Base-by-base conservation (phyloP, 2,113 vertebrate genomes). In the Gymnocephalus cernua region DNA sequence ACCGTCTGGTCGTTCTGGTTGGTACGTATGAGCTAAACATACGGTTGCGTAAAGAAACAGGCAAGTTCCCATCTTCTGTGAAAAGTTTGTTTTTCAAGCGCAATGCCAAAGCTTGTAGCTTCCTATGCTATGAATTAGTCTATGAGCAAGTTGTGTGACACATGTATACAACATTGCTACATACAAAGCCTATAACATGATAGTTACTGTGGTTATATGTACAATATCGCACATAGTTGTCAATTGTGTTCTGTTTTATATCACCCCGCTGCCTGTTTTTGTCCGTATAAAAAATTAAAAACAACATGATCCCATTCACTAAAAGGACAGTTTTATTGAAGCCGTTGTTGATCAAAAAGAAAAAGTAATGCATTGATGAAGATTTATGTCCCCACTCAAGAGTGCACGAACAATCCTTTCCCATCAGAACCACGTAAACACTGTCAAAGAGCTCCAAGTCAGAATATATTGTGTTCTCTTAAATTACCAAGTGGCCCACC, bases 391-490 rank as follows among this genome's bases (percentile, higher is more conserved):
- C 67, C 74, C 48, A 53, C 73, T 87, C 54, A 14, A 85, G 74
- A 93, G 73, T 21, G 50, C 72, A 83, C 54, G 80, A 90, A 85
- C 74, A 69, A 74, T 88, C 75, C 51, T 89, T 86, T 86, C 59
- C 91, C 88, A 84, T 91, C 84, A 91, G 25, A 81, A 71, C 48
- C 63, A 83, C 53, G 77, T 90, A 93, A 92, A 94, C 89, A 88
- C 87, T 90, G 86, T 88, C 82, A 90, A 57, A 84, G 50, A 65
- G 27, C 54, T 66, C 68, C 8, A 29, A 67, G 79, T 84, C 80
- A 73, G 63, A 88, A 89, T 87, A 84, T 80, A 85, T 91, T 73
- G 57, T 71, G 66, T 82, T 90, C 84, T 87, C 81, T 75, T 79
- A 77, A 74, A 66, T 88, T 85, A 85, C 82, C 71, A 61, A 62